A percentile compares a stretch with the other conserved stretches of the same genome.
These are phyloP conservation scores for Tachuris rubrigastra DNA, from an alignment of 2,113 vertebrate genomes.

Conservation along the genomic window DNA sequence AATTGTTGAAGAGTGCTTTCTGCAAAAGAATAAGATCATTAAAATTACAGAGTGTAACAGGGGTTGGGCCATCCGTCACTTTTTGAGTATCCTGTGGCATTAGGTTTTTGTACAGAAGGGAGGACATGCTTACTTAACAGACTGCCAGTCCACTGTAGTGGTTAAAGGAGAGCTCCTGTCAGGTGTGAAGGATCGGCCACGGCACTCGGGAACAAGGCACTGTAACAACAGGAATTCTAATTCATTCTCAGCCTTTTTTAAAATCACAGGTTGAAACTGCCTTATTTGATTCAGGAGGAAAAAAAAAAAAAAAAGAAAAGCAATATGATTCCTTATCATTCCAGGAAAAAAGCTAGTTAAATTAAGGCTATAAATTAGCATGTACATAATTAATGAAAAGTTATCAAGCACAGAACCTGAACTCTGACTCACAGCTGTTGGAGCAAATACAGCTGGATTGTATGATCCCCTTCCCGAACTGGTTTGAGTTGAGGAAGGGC, in stretches of 20 bases:
- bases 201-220: slow-evolving; percentile 85
- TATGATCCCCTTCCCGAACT: background rate
- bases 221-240: slow-evolving; percentile 54
- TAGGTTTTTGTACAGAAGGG: background rate
- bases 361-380: background rate
- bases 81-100: background rate
- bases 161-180: slow-evolving; percentile 89
- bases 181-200: slow-evolving; percentile 82
- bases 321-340: background rate
- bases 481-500: background rate
- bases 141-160: slow-evolving; percentile 94
- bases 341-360: background rate
- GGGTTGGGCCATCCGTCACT: background rate
- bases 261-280: background rate
- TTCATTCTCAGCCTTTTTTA: background rate
- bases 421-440: background rate
- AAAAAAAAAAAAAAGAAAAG: background rate
- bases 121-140: slow-evolving; percentile 84
- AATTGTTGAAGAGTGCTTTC: background rate
- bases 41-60: background rate
- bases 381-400: background rate
- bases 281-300: background rate
- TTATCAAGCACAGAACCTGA: background rate
- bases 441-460: background rate
- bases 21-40: background rate